Percentiles rank a stretch among this genome's conserved stretches.
phyloP scores from a whole-genome alignment of 2,797 vertebrate genomes.

The Helarctos malayanus region DNA sequence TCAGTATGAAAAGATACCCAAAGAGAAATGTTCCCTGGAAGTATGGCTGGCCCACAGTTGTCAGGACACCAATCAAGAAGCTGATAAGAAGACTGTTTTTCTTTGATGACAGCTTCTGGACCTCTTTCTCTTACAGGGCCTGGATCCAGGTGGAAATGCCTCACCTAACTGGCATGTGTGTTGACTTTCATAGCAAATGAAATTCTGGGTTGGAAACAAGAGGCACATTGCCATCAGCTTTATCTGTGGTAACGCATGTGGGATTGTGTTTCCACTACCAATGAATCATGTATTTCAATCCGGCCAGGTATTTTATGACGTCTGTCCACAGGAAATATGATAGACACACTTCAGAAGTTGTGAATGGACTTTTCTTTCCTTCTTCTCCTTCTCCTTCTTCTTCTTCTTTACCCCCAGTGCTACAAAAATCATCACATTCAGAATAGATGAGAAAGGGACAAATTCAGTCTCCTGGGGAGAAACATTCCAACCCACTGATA shows the following conservation, averaged over 20 bases:
- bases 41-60: not conserved
- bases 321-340: slow-evolving; percentile 47
- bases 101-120: not conserved
- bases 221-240: not conserved
- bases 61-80: not conserved
- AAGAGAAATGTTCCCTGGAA: not conserved
- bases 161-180: not conserved
- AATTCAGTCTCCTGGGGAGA: slow-evolving; percentile 74
- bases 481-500: slow-evolving; percentile 69
- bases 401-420: not conserved
- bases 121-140: not conserved
- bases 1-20: not conserved
- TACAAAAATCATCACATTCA: slow-evolving; percentile 77
- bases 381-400: too few species aligned
- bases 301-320: slow-evolving; percentile 72
- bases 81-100: not conserved
- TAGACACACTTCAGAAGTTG: slow-evolving; percentile 77
- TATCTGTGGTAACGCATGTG: not conserved
- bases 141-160: not conserved
- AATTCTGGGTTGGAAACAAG: not conserved
- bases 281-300: slow-evolving; percentile 57
- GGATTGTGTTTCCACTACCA: not conserved
- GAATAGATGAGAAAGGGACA: slow-evolving; percentile 81
- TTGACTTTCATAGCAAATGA: not conserved
- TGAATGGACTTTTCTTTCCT: slow-evolving; percentile 78